Conservation (phyloP, 2,113 vertebrate genomes). For the Parotia lawesii region DNA sequence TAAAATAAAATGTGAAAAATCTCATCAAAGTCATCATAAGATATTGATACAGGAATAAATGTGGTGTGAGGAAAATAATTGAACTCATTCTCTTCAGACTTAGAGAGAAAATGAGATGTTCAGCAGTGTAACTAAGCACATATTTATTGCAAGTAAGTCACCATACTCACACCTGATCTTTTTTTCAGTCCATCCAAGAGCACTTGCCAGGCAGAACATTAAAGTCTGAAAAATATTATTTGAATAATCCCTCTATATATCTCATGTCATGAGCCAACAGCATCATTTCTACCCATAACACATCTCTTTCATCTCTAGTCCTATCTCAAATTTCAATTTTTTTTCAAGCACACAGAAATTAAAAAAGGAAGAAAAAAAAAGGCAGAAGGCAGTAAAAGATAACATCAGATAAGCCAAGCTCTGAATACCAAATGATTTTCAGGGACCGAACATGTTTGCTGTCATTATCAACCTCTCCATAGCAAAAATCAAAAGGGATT, state of each 20-base stretch:
- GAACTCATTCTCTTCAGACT: neutral
- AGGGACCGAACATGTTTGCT: neutral
- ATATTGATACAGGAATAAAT: neutral
- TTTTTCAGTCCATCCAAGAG: neutral
- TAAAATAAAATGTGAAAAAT: neutral
- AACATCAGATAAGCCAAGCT: neutral
- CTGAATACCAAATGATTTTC: neutral
- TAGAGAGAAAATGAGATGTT: neutral
- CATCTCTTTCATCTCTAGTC: neutral
- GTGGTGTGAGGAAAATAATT: neutral
- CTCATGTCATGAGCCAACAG: neutral
- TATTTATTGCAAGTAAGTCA: neutral
- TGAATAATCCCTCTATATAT: neutral
- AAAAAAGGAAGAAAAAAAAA: neutral
- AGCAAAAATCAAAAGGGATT: constrained; percentile 32
- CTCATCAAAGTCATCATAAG: neutral
- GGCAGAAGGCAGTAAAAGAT: neutral
- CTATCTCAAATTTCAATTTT: neutral
- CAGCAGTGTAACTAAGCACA: neutral
- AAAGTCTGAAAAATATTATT: neutral
- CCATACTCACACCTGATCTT: neutral
- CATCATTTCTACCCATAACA: neutral
- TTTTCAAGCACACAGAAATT: neutral
- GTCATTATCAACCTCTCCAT: neutral
- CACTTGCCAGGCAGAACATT: neutral